Evolutionary conservation across 2,797 vertebrate species (phyloP).

Genomic region (Notoglanidium macrostoma): DNA sequence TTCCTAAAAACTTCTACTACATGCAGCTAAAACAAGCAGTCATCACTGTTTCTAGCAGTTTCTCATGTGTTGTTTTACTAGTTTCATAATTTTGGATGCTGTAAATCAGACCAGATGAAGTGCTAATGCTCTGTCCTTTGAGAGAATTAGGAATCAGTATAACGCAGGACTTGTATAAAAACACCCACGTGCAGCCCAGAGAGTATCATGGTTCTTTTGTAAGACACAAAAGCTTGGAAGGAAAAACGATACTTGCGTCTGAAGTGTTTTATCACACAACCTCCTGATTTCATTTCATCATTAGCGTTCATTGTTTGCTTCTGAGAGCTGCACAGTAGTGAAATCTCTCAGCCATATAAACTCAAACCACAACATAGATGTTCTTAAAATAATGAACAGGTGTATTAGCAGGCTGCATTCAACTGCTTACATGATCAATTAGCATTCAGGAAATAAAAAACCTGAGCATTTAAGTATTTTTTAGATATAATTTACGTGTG

Average conservation of each 20-base stretch:
- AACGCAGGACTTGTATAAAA: slow-evolving; percentile 17
- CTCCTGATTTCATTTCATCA: not conserved
- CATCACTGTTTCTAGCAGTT: not conserved
- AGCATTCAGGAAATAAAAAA: not conserved
- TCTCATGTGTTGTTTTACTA: not conserved
- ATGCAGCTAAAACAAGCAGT: not conserved
- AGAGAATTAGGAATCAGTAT: slow-evolving; percentile 3
- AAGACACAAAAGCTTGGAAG: not conserved
- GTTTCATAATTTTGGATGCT: not conserved
- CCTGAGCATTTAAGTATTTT: not conserved
- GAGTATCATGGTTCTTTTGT: not conserved
- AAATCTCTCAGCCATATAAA: not conserved
- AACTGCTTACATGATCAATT: not conserved
- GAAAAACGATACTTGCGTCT: not conserved
- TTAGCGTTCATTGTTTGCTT: not conserved
- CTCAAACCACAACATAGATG: not conserved
- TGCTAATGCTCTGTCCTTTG: slow-evolving; percentile 5
- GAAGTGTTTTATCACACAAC: not conserved
- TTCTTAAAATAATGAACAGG: not conserved
- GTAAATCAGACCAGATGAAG: not conserved
- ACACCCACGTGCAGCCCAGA: slow-evolving; percentile 30
- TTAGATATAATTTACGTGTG: not conserved
- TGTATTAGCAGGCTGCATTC: not conserved
- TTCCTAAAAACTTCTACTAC: not conserved
- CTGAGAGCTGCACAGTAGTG: not conserved